phyloP scores from a whole-genome alignment of 30 jellyfish, hydroid and myxozoan genomes.

The Euphysa ruthae region DNA sequence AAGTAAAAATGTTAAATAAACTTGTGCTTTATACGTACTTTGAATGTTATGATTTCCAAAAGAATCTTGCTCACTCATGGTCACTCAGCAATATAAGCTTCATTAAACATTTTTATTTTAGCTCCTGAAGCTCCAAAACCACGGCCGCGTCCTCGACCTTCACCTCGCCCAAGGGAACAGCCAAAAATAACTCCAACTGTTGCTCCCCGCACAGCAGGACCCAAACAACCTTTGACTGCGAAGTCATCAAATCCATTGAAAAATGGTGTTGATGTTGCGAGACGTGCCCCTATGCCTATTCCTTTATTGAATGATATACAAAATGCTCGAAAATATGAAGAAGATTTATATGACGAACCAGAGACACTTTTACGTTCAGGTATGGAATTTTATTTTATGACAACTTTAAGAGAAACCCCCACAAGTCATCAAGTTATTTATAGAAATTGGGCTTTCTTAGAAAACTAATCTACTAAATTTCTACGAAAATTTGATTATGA shows the following conservation, averaged over 20 bases:
- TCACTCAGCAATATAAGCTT: no score
- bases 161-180: conserved; percentile 47
- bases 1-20: no score
- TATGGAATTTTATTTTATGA: not conserved
- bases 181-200: conserved; percentile 23
- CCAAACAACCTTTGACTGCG: not conserved
- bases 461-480: no score
- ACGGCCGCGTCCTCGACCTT: conserved; percentile 81
- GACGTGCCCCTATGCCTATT: conserved; percentile 29
- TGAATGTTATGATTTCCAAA: no score
- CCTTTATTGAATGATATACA: conserved; percentile 26
- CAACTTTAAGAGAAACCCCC: no score
- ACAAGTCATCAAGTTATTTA: no score
- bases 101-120: no score
- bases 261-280: not conserved
- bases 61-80: no score
- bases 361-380: conserved; percentile 83
- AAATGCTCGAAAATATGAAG: conserved; percentile 38
- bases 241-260: not conserved
- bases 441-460: no score
- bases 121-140: conserved; percentile 52
- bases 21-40: no score
- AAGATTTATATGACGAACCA: conserved; percentile 78
- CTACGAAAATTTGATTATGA: no score
- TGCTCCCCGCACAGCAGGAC: conserved; percentile 32